A percentile compares a stretch with the other conserved stretches of the same genome.
phyloP scores from a whole-genome alignment of 2,113 vertebrate genomes.

The Rhipidura dahli region DNA sequence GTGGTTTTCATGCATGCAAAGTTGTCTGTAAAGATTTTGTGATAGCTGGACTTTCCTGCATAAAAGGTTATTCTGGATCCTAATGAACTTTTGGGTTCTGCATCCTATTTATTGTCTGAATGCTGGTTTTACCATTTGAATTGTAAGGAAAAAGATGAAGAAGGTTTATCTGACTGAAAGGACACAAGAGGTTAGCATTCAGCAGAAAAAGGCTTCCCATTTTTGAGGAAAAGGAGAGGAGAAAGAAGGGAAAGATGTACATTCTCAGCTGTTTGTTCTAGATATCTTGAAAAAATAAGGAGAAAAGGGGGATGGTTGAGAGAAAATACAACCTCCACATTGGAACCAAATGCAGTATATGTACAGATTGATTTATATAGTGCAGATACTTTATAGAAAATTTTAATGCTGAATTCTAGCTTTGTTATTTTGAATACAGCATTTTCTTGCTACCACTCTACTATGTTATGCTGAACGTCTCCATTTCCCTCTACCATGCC shows the following conservation, averaged over 20 bases:
- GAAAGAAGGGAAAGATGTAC: not conserved
- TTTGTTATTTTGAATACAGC: not conserved
- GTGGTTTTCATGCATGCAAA: not conserved
- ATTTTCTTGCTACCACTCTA: not conserved
- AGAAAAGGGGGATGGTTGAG: not conserved
- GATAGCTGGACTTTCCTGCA: not conserved
- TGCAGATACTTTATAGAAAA: not conserved
- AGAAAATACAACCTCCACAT: not conserved
- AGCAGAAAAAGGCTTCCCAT: not conserved
- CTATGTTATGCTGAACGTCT: rapidly evolving
- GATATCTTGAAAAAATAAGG: not conserved
- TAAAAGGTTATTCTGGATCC: not conserved
- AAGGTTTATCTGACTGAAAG: not conserved
- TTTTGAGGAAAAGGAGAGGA: not conserved
- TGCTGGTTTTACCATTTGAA: not conserved
- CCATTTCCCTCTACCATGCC: not conserved
- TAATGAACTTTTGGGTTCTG: not conserved
- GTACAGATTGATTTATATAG: not conserved
- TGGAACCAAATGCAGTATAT: not conserved
- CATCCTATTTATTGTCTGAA: not conserved
- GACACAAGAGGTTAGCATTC: not conserved
- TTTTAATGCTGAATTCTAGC: not conserved
- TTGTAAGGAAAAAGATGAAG: not conserved
- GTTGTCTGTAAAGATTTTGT: not conserved
- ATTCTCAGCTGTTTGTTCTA: not conserved